Base-by-base conservation (phyloP, 2,113 vertebrate species). In the Corynorhinus townsendii region DNA sequence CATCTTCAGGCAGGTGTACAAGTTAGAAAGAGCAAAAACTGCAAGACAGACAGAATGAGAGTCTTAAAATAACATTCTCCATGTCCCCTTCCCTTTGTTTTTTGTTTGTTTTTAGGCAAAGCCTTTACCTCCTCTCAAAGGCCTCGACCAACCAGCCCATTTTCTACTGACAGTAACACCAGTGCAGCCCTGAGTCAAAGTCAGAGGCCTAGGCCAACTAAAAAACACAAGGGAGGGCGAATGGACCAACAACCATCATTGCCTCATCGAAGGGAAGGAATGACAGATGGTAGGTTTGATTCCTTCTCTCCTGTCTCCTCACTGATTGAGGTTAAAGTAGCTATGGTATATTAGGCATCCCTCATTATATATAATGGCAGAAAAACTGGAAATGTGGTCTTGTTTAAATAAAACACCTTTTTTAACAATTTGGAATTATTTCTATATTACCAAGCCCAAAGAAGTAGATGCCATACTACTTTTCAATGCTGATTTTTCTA, bases 91-190 rank as follows among this genome's bases (percentile, higher is more conserved):
- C 38, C 91, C 56, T 96, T 93, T 66, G 35, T 84, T 94, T 93
- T 71, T 96, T 93, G 59, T 43, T 84, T 95, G 93, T 66, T 95
- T 95, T 98, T 97, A 99, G 99, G 99, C 97, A 99, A 99, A 99
- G 98, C 98, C 97, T 99, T 99, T 97, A 98, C 98, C 85, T 98
- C 98, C 68, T 98, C 98, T 97, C 99, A 99, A 96, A 98, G 99
- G 96, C 99, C 98, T 96, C 98, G 98, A 81, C 99, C 99, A 22
- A 98, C 98, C 98, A 99, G 99, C 97, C 99, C 99, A 16, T 99
- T 99, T 98, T 99, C 99, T 97, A 99, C 99, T 94, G 99, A 99
- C 97, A 99, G 99, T 98, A 99, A 98, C 97, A 98, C 98, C 96
- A 98, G 98, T 98, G 97, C 97, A 97, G 99, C 98, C 97, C 98